Base-by-base conservation (phyloP, 2,888 invertebrate species). In the Vanessa cardui region DNA sequence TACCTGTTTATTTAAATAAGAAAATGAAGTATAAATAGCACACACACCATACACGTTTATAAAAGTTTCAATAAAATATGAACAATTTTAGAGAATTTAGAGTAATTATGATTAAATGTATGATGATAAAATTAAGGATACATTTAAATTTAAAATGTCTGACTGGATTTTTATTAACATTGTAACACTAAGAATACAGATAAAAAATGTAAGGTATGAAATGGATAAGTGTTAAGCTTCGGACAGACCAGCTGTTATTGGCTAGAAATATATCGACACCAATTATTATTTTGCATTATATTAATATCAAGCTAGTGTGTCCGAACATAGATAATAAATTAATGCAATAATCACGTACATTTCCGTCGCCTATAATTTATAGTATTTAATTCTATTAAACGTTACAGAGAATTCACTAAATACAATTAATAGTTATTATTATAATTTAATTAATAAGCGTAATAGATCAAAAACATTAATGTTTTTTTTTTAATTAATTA, bases 361-460 rank as follows among this genome's bases (percentile, higher is more conserved):
- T 16, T 45, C 26, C 39, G 20, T 62, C 31, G 20, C 45, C 26
- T 62, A 54, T 68, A 60, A 58, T 64, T 59, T 60, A 61, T 49
- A 39, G 26, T 47, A 60, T 68, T 56, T 45, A 44, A 52, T 54
- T 58, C n/a, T 59, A 64, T 87, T 83, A 88, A 88, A 91, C 83
- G 81, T 89, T 90, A 89, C 81, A 83, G 80, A 80, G 85, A 88
- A 85, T 84, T 88, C 83, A 87, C 86, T 89, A 87, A 89, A 85
- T 88, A 90, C 84, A 87, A 83, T 87, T 86, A 85, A 83, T 73
- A 72, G 70, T 74, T 75, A 75, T 72, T 73, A 76, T 72, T 73
- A 76, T 72, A 87, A 88, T 88, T 86, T 89, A 89, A 89, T 91
- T 92, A 92, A 92, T 92, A 92, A 92, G 92, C 92, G 92, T 92